Conservation (phyloP, 1,140 invertebrate species). For the Trichonephila inaurata region DNA sequence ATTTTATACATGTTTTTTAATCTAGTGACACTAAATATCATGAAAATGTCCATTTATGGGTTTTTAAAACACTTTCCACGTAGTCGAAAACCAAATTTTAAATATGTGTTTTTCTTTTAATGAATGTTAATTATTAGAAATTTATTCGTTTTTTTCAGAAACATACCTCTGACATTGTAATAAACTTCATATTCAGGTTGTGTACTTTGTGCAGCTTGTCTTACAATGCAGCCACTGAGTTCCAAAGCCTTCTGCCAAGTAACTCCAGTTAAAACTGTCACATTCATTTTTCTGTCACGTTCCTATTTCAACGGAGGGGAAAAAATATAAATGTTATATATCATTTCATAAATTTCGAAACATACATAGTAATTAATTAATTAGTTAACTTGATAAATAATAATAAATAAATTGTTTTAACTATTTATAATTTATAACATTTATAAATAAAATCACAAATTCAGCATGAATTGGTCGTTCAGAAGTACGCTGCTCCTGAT, state of each 20-base stretch:
- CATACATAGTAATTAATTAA: not conserved
- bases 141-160: not conserved
- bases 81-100: too few relatives aligned
- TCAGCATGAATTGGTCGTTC: not conserved
- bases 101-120: too few relatives aligned
- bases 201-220: slow-evolving; percentile 60
- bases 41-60: too few relatives aligned
- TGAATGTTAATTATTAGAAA: not conserved
- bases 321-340: not conserved
- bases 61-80: too few relatives aligned
- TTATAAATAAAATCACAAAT: not conserved
- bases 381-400: not conserved
- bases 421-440: not conserved
- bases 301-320: slow-evolving; percentile 19
- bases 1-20: too few relatives aligned
- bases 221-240: slow-evolving; percentile 38
- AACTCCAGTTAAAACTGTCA: slow-evolving; percentile 53
- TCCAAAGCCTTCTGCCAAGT: slow-evolving; percentile 53
- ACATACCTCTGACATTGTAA: slow-evolving; percentile 62
- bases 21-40: too few relatives aligned
- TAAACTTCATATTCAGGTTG: slow-evolving; percentile 74
- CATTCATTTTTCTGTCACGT: slow-evolving; percentile 73
- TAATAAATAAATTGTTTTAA: not conserved
- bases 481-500: not conserved
- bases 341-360: not conserved